These are phyloP conservation scores for Riparia riparia DNA, from an alignment of 2,113 vertebrate species.

Conservation along the genomic window DNA sequence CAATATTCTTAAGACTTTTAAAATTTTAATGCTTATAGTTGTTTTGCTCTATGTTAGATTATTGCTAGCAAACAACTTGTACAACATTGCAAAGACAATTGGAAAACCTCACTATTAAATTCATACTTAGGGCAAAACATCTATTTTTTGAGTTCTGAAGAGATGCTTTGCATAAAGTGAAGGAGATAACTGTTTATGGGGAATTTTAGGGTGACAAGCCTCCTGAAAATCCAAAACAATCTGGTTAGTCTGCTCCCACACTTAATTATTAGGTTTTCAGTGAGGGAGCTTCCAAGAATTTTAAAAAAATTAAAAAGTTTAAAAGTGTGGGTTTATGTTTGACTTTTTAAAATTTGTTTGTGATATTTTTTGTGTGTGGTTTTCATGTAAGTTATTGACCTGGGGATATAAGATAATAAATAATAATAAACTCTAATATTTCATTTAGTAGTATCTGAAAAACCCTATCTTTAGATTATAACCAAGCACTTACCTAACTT, in stretches of 20 bases:
- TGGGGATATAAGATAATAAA: background rate
- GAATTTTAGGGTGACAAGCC: background rate
- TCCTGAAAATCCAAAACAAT: background rate
- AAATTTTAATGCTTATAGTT: background rate
- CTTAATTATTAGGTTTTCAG: background rate
- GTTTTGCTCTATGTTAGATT: background rate
- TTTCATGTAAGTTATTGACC: background rate
- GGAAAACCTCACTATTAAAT: background rate
- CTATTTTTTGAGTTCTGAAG: background rate
- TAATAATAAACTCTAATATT: background rate
- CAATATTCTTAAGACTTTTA: background rate
- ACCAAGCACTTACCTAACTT: background rate
- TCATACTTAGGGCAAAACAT: background rate
- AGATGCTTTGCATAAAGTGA: background rate
- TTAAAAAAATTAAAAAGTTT: background rate
- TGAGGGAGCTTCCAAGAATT: background rate
- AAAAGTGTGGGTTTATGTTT: background rate
- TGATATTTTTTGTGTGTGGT: background rate
- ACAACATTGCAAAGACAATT: background rate
- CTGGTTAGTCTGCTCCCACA: background rate
- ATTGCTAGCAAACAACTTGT: background rate
- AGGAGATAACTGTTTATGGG: background rate
- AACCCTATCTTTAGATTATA: background rate
- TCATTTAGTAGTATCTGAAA: background rate
- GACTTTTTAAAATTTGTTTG: background rate